Evolutionary conservation across 2,888 invertebrate species (phyloP), one percentile per base, ranked within the genome.

Genomic region (Ganaspis brasiliensis): DNA sequence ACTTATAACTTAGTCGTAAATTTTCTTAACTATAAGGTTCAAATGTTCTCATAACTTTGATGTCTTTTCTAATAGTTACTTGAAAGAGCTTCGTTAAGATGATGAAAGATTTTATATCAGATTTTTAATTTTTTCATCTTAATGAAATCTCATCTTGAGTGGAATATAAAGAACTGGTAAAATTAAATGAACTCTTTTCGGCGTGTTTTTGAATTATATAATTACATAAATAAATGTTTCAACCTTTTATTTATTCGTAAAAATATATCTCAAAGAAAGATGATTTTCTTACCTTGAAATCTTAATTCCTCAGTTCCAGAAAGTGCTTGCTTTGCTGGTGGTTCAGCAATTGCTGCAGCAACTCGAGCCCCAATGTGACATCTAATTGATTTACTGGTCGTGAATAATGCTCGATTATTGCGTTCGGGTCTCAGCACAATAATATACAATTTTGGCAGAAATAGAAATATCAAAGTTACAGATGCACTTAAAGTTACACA

Each of bases 361-460:
- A 93, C 92, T 35, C 92, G 89, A 21, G 92, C 92, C 40, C 94
- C 94, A 79, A 94, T 93, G 87, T 94, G 94, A 84, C 93, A 93
- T 35, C 94, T 91, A 31, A 94, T 93, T 76, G 93, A 93, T 86
- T 94, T 94, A 79, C 93, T 93, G 1, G 95, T 95, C 1, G 94
- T 94, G 89, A 94, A 94, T 56, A 84, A 72, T 21, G 82, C 94
- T 63, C 96, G 92, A 84, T 95, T 95, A 91, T 97, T 97, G 87
- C 94, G 94, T 91, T 96, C 95, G 4, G 96, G 96, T 77, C 94
- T 93, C 85, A 95, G 93, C 55, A 96, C 89, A 81, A 96, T 96
- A 86, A 96, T 95, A 91, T 95, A 96, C 59, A 96, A 91, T 92
- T 96, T 96, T 2, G 96, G 96, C 80, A 95, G 93, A 91, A 96